phyloP scores from a whole-genome alignment of 2,888 invertebrate species.

The Megamerina dolium region DNA sequence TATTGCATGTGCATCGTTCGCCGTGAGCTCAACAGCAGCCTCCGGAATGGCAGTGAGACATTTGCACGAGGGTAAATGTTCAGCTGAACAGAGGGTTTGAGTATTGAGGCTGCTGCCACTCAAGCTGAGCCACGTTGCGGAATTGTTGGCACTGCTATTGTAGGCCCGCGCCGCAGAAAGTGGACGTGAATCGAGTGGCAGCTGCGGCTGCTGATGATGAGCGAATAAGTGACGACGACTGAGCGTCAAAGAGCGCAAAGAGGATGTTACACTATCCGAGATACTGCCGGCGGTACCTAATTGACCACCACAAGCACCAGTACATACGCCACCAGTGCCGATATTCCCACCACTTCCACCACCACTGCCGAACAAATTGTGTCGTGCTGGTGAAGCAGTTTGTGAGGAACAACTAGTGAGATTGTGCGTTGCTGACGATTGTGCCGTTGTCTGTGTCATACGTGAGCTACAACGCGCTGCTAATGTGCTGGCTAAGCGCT shows the following conservation, averaged over 20 bases:
- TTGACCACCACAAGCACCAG: conserved; percentile 7
- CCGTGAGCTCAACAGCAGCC: conserved; percentile 24
- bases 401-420: conserved; percentile 28
- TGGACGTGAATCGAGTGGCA: conserved; percentile 21
- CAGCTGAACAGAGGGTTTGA: conserved; percentile 30
- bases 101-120: conserved; percentile 40
- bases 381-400: conserved; percentile 33
- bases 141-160: conserved; percentile 25
- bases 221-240: conserved; percentile 25
- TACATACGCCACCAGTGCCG: conserved; percentile 14
- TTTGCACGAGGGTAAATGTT: conserved; percentile 39
- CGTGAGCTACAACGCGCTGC: conserved; percentile 29
- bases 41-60: conserved; percentile 48
- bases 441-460: conserved; percentile 25
- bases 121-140: conserved; percentile 38
- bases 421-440: conserved; percentile 9
- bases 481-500: conserved; percentile 43
- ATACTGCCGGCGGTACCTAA: conserved; percentile 6
- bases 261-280: conserved; percentile 27
- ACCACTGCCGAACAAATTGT: conserved; percentile 17
- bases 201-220: conserved; percentile 14
- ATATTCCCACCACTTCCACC: conserved; percentile 14
- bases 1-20: conserved; percentile 5
- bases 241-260: conserved; percentile 29
- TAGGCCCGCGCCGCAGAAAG: conserved; percentile 26